Conservation (phyloP, 2,888 invertebrate genomes). For the Erebia aethiops region DNA sequence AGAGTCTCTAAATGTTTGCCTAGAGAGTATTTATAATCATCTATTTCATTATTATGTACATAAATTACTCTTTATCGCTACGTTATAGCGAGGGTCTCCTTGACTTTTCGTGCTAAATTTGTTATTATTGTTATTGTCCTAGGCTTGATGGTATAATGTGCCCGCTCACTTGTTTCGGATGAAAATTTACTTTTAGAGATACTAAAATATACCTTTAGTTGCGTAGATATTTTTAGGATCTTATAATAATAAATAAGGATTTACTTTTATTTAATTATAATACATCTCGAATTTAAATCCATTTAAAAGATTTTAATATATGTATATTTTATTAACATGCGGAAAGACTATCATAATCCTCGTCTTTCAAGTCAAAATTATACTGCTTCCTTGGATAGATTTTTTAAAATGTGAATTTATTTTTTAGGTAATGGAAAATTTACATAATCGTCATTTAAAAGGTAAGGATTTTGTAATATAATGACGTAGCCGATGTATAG, state of each 20-base stretch:
- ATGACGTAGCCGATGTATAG: background rate
- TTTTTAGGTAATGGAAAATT: too few relatives aligned
- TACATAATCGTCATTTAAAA: too few relatives aligned
- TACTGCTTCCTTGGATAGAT: too few relatives aligned
- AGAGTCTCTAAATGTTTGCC: constrained; percentile 37
- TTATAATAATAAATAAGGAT: too few relatives aligned
- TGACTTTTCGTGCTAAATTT: constrained; percentile 34
- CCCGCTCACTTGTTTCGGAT: background rate
- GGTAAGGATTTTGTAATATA: too few relatives aligned
- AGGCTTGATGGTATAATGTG: constrained; percentile 9
- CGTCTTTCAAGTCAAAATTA: too few relatives aligned
- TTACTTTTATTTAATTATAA: too few relatives aligned
- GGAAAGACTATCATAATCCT: too few relatives aligned
- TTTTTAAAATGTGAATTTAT: too few relatives aligned
- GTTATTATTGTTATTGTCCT: constrained; percentile 23
- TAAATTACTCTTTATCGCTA: constrained; percentile 37
- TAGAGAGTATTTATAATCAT: constrained; percentile 39
- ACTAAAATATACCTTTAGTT: background rate
- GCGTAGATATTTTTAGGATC: background rate
- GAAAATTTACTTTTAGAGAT: background rate
- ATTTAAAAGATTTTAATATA: too few relatives aligned
- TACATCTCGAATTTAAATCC: too few relatives aligned
- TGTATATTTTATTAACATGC: too few relatives aligned
- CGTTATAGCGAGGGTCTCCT: constrained; percentile 34
- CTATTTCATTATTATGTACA: constrained; percentile 40